Conservation (phyloP, 2,888 invertebrate species). For the Rotaria sp. region DNA sequence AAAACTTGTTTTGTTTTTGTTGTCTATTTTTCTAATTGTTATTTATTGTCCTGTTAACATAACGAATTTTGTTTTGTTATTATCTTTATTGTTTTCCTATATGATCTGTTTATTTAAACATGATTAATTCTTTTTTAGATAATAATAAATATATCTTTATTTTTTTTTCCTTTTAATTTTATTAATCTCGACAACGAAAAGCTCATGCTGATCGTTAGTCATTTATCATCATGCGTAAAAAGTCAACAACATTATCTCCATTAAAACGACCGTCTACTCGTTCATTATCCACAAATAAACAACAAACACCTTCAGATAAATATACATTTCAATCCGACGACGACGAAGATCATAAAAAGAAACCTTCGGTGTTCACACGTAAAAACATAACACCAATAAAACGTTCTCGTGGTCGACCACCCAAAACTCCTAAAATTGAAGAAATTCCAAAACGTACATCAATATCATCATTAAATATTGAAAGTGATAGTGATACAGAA, state of each 20-base stretch:
- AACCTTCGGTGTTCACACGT: background rate
- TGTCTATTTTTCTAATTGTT: background rate
- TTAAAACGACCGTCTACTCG: background rate
- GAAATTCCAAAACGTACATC: background rate
- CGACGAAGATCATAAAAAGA: background rate
- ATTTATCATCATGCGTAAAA: conserved; percentile 8
- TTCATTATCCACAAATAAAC: background rate
- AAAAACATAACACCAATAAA: background rate
- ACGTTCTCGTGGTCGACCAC: background rate
- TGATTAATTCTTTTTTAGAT: background rate
- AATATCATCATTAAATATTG: background rate
- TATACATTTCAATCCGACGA: background rate
- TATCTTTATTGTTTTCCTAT: background rate
- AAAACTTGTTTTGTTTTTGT: background rate
- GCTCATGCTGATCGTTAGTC: background rate
- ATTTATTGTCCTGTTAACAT: background rate
- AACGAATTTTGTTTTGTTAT: background rate
- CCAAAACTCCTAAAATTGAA: background rate
- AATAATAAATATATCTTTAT: background rate
- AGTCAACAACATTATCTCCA: background rate
- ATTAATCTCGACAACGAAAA: background rate
- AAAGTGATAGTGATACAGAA: conserved; percentile 2
- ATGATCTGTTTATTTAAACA: background rate
- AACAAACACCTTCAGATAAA: background rate
- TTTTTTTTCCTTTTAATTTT: background rate